These are phyloP conservation scores for Eupsilia transversa DNA, from an alignment of 2,888 invertebrate genomes.

Conservation along the genomic window DNA sequence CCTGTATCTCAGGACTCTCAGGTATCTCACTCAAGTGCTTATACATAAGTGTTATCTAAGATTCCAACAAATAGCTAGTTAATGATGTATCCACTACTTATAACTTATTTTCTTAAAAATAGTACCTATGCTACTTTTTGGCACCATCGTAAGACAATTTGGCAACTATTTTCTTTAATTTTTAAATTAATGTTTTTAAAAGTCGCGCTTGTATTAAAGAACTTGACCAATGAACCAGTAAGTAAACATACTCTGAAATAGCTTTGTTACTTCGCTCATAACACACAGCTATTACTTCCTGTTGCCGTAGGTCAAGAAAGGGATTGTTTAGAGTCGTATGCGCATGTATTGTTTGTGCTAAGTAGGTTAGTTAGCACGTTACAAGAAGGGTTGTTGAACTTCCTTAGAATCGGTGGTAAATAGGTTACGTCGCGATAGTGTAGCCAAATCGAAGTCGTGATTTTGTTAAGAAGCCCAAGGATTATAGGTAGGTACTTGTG, in stretches of 20 bases:
- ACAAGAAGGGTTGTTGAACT: conserved; percentile 29
- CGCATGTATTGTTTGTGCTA: conserved; percentile 19
- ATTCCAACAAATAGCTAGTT: too few species aligned
- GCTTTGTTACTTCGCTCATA: not conserved
- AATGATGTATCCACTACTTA: too few species aligned
- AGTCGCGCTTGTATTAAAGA: not conserved
- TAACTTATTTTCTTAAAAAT: too few species aligned
- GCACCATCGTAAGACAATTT: too few species aligned
- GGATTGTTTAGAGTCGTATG: conserved; percentile 20
- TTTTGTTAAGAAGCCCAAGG: not conserved
- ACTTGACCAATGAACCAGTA: not conserved
- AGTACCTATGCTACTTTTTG: too few species aligned
- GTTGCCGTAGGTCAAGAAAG: conserved; percentile 35
- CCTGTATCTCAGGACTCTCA: too few species aligned
- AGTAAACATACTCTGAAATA: not conserved
- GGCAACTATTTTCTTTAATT: too few species aligned
- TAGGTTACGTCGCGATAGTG: conserved; percentile 9
- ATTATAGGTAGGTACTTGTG: not conserved
- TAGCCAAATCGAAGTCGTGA: conserved; percentile 3
- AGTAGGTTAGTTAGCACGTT: conserved; percentile 12
- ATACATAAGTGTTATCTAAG: too few species aligned
- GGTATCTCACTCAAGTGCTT: too few species aligned
- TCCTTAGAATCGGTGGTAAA: not conserved
- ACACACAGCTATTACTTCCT: conserved; percentile 18
- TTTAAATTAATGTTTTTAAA: not conserved